Conservation (phyloP, 2,888 invertebrate species). For the Temnothorax rugatulus region DNA sequence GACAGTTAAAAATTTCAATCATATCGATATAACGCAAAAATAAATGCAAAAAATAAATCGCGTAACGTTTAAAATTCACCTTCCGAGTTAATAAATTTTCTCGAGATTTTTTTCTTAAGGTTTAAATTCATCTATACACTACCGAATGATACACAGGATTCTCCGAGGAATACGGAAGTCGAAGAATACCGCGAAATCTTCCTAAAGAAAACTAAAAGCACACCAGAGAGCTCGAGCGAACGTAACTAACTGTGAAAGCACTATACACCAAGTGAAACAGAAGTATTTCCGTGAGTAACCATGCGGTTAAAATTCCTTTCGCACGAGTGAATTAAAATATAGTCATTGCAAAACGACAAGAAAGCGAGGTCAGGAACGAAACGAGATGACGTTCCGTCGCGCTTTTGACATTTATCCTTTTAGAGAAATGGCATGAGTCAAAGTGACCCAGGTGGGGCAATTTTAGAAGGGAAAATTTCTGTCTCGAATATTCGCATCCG, state of each 20-base stretch:
- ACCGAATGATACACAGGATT: background rate
- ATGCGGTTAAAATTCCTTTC: slow-evolving; percentile 48
- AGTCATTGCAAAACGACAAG: slow-evolving; percentile 34
- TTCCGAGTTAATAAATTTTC: background rate
- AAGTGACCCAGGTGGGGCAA: slow-evolving; percentile 6
- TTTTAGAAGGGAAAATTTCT: slow-evolving; percentile 17
- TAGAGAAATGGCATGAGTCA: slow-evolving; percentile 3
- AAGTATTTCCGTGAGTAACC: slow-evolving; percentile 53
- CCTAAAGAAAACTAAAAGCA: slow-evolving; percentile 50
- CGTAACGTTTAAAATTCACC: background rate
- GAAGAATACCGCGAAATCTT: slow-evolving; percentile 50
- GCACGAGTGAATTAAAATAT: slow-evolving; percentile 49
- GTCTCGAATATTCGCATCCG: background rate
- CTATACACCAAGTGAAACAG: slow-evolving; percentile 53
- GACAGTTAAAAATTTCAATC: background rate
- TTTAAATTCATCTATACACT: background rate
- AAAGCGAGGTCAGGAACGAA: slow-evolving; percentile 13
- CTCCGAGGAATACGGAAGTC: slow-evolving; percentile 40
- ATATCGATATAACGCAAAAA: background rate
- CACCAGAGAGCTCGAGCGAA: slow-evolving; percentile 40
- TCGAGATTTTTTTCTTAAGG: background rate
- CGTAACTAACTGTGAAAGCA: slow-evolving; percentile 57
- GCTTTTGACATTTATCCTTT: slow-evolving; percentile 40
- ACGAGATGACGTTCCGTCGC: background rate
- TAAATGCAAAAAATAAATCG: background rate